phyloP scores from a whole-genome alignment of 1,140 invertebrate species.

The Berghia stephanieae region DNA sequence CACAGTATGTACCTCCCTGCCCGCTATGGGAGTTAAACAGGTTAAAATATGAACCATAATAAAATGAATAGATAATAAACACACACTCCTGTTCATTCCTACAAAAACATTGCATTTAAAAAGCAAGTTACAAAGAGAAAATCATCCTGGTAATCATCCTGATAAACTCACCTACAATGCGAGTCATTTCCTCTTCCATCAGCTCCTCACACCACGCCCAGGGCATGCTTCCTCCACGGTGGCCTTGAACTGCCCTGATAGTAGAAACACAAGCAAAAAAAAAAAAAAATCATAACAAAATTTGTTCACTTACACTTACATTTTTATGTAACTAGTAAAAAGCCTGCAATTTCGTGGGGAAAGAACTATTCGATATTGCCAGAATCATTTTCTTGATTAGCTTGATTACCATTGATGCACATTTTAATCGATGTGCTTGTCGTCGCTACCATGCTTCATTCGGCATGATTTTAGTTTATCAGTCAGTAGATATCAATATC shows the following conservation, averaged over 20 bases:
- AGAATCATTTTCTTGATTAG: too few species aligned
- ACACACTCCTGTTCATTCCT: background rate
- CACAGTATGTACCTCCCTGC: background rate
- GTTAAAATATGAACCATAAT: background rate
- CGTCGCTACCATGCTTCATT: too few species aligned
- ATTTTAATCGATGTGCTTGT: too few species aligned
- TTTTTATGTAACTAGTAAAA: background rate
- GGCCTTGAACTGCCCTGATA: constrained; percentile 68
- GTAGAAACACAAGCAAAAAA: too few species aligned
- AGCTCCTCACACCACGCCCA: constrained; percentile 69
- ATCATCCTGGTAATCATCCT: background rate
- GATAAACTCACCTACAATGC: constrained; percentile 30
- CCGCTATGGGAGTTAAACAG: too few species aligned
- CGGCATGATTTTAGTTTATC: too few species aligned
- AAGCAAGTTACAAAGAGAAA: background rate
- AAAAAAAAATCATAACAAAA: background rate
- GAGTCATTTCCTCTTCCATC: constrained; percentile 64
- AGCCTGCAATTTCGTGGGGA: too few species aligned
- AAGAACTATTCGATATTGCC: too few species aligned
- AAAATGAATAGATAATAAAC: background rate
- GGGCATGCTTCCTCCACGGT: constrained; percentile 67
- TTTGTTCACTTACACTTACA: background rate
- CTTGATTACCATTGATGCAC: too few species aligned
- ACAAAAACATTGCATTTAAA: background rate
- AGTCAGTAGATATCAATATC: too few species aligned